Conservation (phyloP, 2,797 vertebrate genomes). For the Schizopygopsis malacanthus region DNA sequence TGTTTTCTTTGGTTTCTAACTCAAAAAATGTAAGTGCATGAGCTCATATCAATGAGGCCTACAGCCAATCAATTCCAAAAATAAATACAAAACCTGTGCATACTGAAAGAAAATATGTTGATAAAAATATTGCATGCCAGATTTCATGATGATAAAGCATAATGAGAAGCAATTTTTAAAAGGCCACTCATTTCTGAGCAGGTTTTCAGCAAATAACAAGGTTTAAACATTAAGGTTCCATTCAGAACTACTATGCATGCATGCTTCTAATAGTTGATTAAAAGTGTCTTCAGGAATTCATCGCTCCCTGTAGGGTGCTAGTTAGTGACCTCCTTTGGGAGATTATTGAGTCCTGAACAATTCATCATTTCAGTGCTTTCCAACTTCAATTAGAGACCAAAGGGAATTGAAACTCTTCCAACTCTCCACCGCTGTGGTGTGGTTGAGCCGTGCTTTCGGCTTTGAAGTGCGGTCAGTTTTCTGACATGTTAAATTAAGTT, state of each 20-base stretch:
- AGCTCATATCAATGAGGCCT: neutral
- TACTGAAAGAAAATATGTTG: neutral
- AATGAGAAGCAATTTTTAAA: neutral
- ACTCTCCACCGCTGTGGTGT: slow-evolving; percentile 1
- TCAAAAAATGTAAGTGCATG: neutral
- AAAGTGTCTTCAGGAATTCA: slow-evolving; percentile 31
- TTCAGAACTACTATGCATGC: neutral
- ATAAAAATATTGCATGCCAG: too few species aligned
- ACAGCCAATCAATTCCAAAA: neutral
- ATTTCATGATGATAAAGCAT: neutral
- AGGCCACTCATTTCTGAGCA: neutral
- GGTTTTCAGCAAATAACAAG: neutral
- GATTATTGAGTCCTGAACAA: slow-evolving; percentile 41
- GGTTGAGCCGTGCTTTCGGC: neutral
- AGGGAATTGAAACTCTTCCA: slow-evolving; percentile 8
- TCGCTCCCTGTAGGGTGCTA: slow-evolving; percentile 26
- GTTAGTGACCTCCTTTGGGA: slow-evolving; percentile 41
- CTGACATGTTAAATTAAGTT: slow-evolving; percentile 35
- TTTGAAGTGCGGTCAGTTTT: slow-evolving; percentile 21
- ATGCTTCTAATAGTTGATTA: slow-evolving; percentile 33
- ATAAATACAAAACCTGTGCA: neutral
- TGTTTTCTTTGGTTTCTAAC: neutral
- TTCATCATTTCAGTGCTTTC: slow-evolving; percentile 32
- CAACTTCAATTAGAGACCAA: slow-evolving; percentile 45
- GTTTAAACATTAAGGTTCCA: neutral